Conservation (phyloP, 2,797 vertebrate genomes). For the Micrastur ruficollis region DNA sequence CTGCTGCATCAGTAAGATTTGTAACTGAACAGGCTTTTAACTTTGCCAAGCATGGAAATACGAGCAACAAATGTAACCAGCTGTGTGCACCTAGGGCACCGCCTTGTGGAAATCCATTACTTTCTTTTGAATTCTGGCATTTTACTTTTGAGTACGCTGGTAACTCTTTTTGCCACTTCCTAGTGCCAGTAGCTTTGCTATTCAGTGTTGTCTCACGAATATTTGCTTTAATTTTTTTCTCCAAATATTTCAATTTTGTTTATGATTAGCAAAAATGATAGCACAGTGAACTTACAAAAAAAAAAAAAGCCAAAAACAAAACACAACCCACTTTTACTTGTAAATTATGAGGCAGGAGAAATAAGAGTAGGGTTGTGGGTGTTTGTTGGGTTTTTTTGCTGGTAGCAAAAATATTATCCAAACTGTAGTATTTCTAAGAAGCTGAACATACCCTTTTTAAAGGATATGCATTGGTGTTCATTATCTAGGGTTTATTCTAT, state of each 20-base stretch:
- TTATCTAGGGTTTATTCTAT: neutral
- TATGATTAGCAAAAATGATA: neutral
- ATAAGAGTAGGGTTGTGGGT: too few relatives aligned
- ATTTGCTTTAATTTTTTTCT: neutral
- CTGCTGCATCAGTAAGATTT: neutral
- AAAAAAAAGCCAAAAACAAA: neutral
- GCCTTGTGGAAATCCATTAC: neutral
- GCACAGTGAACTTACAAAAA: neutral
- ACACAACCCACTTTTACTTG: neutral
- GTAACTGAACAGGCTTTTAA: neutral
- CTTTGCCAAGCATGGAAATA: fast-evolving
- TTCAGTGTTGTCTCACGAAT: neutral
- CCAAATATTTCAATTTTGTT: neutral
- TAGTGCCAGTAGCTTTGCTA: neutral
- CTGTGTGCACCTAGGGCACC: neutral
- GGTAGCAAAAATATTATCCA: neutral
- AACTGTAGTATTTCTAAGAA: neutral
- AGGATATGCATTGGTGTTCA: neutral
- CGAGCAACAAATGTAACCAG: fast-evolving
- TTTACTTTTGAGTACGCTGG: neutral
- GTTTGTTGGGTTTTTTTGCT: neutral
- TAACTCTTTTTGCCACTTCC: neutral
- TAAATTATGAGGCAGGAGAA: neutral
- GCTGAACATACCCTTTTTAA: neutral
- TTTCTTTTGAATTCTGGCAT: neutral